Conservation (phyloP, 2,888 invertebrate species). For the Tethea ocularis region DNA sequence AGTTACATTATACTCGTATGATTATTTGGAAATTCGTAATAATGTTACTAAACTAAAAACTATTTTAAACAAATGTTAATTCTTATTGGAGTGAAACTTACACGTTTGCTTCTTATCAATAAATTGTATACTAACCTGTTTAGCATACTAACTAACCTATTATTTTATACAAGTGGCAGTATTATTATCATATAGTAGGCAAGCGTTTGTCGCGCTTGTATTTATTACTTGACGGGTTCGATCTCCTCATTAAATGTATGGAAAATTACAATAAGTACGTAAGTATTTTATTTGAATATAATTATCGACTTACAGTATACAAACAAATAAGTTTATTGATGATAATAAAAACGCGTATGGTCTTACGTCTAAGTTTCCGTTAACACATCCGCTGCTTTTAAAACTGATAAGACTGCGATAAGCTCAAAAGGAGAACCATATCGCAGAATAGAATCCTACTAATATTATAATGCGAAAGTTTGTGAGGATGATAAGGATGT, state of each 20-base stretch:
- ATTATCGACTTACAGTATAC: background rate
- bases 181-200: conserved; percentile 9
- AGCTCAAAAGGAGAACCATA: too few species aligned
- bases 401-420: too few species aligned
- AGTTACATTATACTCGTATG: too few species aligned
- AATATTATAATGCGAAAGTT: too few species aligned
- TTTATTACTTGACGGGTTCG: conserved; percentile 10
- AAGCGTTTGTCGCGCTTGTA: background rate
- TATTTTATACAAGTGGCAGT: background rate
- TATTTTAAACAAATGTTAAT: background rate
- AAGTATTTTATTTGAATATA: background rate
- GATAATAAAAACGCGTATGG: too few species aligned
- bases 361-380: background rate
- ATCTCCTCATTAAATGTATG: conserved; percentile 12
- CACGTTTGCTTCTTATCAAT: background rate
- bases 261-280: conserved; percentile 11
- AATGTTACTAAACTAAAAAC: too few species aligned
- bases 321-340: background rate
- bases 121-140: background rate
- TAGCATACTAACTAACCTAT: background rate
- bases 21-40: too few species aligned
- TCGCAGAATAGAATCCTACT: too few species aligned
- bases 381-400: background rate
- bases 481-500: too few species aligned
- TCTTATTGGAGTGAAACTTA: background rate